Conservation (phyloP, 2,797 vertebrate species). For the Darevskia mixta region DNA sequence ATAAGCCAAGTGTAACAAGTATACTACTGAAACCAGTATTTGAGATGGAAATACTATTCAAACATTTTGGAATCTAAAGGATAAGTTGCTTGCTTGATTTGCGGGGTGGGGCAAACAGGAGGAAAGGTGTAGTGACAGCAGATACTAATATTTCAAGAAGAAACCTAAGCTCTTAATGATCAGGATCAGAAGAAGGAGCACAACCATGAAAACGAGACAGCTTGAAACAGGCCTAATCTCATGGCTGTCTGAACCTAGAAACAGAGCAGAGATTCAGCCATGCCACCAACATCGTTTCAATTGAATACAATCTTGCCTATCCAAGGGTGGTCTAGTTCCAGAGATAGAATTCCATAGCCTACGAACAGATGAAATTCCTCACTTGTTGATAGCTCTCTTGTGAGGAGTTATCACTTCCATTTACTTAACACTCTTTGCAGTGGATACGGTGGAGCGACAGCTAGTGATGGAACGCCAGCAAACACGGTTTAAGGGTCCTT, state of each 20-base stretch:
- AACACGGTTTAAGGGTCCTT: neutral
- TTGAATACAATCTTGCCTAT: conserved; percentile 53
- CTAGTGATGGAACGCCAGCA: fast-evolving
- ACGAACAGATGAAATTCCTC: conserved; percentile 57
- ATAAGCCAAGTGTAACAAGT: conserved; percentile 51
- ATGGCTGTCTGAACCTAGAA: conserved; percentile 59
- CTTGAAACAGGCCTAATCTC: conserved; percentile 75
- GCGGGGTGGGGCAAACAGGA: conserved; percentile 28
- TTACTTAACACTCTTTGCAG: conserved; percentile 49
- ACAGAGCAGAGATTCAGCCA: conserved; percentile 29
- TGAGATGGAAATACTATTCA: conserved; percentile 64
- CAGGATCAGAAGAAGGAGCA: conserved; percentile 72
- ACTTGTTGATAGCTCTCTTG: conserved; percentile 77
- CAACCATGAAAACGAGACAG: conserved; percentile 64
- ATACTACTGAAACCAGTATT: conserved; percentile 49
- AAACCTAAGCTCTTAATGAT: conserved; percentile 87
- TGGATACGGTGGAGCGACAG: conserved; percentile 34
- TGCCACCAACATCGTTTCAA: conserved; percentile 64
- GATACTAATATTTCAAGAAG: conserved; percentile 85
- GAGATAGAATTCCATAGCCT: conserved; percentile 62
- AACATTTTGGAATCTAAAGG: conserved; percentile 52
- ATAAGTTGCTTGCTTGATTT: conserved; percentile 63
- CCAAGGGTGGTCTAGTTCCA: conserved; percentile 59
- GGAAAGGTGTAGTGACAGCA: conserved; percentile 47
- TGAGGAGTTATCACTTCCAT: conserved; percentile 70